phyloP scores from a whole-genome alignment of 2,113 vertebrate genomes.

The Poecile atricapillus region DNA sequence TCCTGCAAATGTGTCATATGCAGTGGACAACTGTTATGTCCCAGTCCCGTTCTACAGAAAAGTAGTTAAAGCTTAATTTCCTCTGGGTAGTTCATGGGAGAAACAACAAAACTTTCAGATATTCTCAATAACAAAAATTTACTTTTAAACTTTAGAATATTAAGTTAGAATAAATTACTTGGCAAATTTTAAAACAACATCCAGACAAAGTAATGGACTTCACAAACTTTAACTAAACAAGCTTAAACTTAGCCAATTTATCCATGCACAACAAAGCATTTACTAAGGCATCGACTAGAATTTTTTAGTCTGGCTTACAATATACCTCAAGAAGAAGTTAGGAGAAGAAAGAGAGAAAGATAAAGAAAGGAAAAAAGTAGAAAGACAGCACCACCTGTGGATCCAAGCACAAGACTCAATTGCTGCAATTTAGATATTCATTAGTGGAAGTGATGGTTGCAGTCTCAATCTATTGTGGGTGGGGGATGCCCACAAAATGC shows the following conservation, averaged over 20 bases:
- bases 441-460: neutral
- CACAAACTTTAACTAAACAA: neutral
- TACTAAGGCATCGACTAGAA: neutral
- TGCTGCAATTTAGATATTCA: neutral
- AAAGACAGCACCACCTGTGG: fast-evolving
- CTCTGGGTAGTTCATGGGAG: neutral
- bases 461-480: fast-evolving
- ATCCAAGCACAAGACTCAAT: neutral
- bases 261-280: neutral
- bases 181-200: neutral
- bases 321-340: neutral
- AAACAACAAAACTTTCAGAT: neutral
- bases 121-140: neutral
- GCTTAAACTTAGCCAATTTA: neutral
- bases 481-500: neutral
- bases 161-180: neutral
- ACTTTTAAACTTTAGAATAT: neutral
- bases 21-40: neutral
- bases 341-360: neutral
- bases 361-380: neutral
- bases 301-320: neutral
- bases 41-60: fast-evolving
- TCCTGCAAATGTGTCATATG: neutral
- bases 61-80: neutral
- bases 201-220: neutral